Evolutionary conservation across 2,113 vertebrate genomes (phyloP).

Genomic region (Gadus chalcogrammus): DNA sequence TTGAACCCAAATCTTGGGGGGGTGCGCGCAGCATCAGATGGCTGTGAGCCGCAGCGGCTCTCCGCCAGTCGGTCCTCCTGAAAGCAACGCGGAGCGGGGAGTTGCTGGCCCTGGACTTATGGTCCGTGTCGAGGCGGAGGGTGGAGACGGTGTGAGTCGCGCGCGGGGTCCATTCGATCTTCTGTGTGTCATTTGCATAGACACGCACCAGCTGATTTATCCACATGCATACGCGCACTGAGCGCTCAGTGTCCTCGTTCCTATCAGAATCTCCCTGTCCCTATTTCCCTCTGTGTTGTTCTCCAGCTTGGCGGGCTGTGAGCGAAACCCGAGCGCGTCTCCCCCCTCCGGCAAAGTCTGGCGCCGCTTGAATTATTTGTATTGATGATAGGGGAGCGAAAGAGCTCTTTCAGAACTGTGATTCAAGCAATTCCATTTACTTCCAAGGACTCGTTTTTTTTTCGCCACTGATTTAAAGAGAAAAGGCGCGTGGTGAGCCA

Average conservation of each 20-base stretch:
- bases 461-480: not conserved
- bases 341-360: conserved; percentile 10
- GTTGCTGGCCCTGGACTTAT: not conserved
- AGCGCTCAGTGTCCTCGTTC: not conserved
- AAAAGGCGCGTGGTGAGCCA: not conserved
- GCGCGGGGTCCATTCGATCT: too few species aligned
- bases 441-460: not conserved
- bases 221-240: not conserved
- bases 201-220: not conserved
- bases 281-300: not conserved
- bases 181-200: not conserved
- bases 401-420: not conserved
- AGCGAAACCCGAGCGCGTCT: not conserved
- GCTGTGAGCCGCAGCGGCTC: too few species aligned
- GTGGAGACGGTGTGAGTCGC: conserved; percentile 1
- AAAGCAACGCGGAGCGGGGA: too few species aligned
- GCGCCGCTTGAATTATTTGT: conserved; percentile 13
- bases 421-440: not conserved
- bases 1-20: not conserved
- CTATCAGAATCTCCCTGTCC: not conserved
- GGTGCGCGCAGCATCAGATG: too few species aligned
- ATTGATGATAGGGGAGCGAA: not conserved
- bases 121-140: conserved; percentile 26
- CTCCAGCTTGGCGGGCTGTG: not conserved
- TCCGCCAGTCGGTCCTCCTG: too few species aligned